Conservation (phyloP, 2,113 vertebrate species). For the Ceyx melanurus region DNA sequence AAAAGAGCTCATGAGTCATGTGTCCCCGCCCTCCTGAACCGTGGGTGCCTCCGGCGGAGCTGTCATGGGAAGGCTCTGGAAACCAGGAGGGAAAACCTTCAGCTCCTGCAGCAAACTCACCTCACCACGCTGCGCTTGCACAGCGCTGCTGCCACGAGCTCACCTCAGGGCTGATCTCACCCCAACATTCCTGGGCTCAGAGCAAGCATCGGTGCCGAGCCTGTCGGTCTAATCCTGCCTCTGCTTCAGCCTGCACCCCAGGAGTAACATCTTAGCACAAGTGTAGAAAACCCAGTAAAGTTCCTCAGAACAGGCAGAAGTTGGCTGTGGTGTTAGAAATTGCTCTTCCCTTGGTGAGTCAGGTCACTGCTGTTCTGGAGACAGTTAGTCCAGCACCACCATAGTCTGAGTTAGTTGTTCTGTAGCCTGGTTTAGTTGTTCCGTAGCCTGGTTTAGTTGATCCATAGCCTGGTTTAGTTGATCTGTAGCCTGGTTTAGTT, state of each 20-base stretch:
- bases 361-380: not conserved
- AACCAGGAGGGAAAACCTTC: not conserved
- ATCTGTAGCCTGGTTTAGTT: too few relatives aligned
- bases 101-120: not conserved
- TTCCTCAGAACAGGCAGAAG: constrained; percentile 22
- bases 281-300: not conserved
- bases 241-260: accelerated
- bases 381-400: not conserved
- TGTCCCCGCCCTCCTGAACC: constrained; percentile 15
- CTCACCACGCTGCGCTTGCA: not conserved
- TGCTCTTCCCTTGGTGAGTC: not conserved
- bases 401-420: not conserved
- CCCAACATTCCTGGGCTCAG: not conserved
- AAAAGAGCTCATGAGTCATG: constrained; percentile 39
- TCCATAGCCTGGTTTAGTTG: too few relatives aligned
- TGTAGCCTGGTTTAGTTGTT: too few relatives aligned
- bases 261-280: not conserved
- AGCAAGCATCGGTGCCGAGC: accelerated
- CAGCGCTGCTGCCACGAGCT: not conserved
- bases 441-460: too few relatives aligned
- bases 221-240: not conserved
- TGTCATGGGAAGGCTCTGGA: constrained; percentile 4
- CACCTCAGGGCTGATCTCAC: not conserved
- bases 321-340: not conserved
- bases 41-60: not conserved